Evolutionary conservation across 2,797 vertebrate species (phyloP), one percentile per base, ranked within the genome.

Genomic region (Sebastes trivittatus): DNA sequence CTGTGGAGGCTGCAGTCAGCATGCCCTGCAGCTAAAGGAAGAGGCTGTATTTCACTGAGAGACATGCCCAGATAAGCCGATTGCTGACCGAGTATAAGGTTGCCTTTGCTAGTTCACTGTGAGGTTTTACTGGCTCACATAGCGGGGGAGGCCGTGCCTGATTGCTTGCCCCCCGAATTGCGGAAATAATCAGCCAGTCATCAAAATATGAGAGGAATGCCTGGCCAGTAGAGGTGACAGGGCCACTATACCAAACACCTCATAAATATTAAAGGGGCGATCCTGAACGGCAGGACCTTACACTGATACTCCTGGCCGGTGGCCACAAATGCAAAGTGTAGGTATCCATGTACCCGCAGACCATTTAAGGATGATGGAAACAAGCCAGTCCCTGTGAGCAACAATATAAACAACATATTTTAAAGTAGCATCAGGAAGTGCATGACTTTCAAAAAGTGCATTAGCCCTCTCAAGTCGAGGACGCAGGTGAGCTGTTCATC

Each of bases 21-120:
- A 58, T 30, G 63, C 63, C 77, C 61, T 38, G 55, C 52, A 78
- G 83, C 64, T 22, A 54, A 34, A 72, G n/a, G 11, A 60, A 75
- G 38, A 83, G 22, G 30, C 20, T 72, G 72, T 22, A 32, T 54
- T 76, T 75, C 66, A 14, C 54, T 36, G 36, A 52, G 27, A 59
- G 64, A 74, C 58, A 5, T 54, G 27, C 13, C 22, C 10, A n/a
- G 34, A 64, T 46, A 75, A 72, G 64, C 29, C 1, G 1, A 46
- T 59, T 18, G 56, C 56, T 49, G 58, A n/a, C 49, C 49, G 29
- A 16, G 52, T 60, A 49, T 67, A 64, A 36, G 61, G 61, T 72
- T 52, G 49, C 49, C 58, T 79, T 60, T 46, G n/a, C 81, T 38
- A 18, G 27, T 16, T 76, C 38, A 58, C 54, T 25, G 66, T 23